phyloP scores from a whole-genome alignment of 2,888 invertebrate genomes.

The Pelosia muscerda region DNA sequence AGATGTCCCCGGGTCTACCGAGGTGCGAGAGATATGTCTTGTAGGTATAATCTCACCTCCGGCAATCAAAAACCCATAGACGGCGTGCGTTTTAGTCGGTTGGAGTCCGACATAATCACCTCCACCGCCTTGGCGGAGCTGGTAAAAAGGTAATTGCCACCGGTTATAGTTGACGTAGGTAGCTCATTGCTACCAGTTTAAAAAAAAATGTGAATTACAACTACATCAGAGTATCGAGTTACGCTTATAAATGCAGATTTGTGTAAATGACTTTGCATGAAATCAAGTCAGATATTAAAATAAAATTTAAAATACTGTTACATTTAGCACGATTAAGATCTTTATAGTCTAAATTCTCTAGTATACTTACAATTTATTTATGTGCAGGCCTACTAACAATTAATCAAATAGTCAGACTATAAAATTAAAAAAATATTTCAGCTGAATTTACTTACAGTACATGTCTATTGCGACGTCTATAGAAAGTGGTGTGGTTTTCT shows the following conservation, averaged over 20 bases:
- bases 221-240: slow-evolving; percentile 1
- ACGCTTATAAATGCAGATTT: background rate
- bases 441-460: slow-evolving; percentile 86
- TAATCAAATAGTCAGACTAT: background rate
- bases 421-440: background rate
- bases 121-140: no score
- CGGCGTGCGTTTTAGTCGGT: no score
- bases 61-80: no score
- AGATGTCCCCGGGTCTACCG: no score
- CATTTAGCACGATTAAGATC: background rate
- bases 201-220: background rate
- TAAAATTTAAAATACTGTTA: background rate
- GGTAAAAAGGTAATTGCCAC: no score
- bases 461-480: slow-evolving; percentile 90
- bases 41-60: no score
- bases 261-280: slow-evolving; percentile 1
- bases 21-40: no score
- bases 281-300: background rate
- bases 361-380: background rate
- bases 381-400: background rate
- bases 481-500: slow-evolving; percentile 88
- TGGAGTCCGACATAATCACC: no score
- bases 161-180: no score
- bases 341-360: background rate
- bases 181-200: background rate